A percentile compares a stretch with the other conserved stretches of the same genome.
These are phyloP conservation scores for Shinisaurus crocodilurus DNA, from an alignment of 2,113 vertebrate genomes.

Conservation along the genomic window DNA sequence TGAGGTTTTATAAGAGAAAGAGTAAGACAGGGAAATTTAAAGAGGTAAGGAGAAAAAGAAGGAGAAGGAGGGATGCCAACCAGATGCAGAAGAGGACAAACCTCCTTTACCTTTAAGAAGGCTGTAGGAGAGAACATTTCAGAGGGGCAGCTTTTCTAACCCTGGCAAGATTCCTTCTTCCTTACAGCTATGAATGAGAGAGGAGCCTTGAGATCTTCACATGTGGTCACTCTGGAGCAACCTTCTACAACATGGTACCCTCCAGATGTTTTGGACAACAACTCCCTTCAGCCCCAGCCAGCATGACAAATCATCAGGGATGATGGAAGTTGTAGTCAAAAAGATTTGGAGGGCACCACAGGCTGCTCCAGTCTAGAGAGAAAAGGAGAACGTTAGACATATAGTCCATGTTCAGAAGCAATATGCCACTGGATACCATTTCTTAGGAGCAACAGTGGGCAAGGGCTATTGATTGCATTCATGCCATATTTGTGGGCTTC, in stretches of 20 bases:
- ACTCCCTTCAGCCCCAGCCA: not conserved
- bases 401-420: too few species aligned
- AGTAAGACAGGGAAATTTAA: too few species aligned
- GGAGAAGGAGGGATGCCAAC: not conserved
- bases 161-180: not conserved
- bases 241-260: too few species aligned
- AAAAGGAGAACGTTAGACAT: too few species aligned
- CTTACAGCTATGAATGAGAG: not conserved
- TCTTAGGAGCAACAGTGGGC: too few species aligned
- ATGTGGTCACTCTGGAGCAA: too few species aligned
- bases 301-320: not conserved
- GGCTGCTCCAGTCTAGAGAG: too few species aligned
- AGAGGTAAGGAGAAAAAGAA: not conserved
- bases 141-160: not conserved
- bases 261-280: not conserved
- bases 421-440: too few species aligned
- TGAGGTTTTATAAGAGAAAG: too few species aligned
- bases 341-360: not conserved
- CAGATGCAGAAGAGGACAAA: not conserved
- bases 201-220: too few species aligned
- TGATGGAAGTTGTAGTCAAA: not conserved
- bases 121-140: not conserved
- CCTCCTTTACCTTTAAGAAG: not conserved
- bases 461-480: too few species aligned
- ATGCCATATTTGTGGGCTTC: too few species aligned